These are phyloP conservation scores for Xyrauchen texanus DNA, from an alignment of 2,113 vertebrate genomes.

Conservation along the genomic window DNA sequence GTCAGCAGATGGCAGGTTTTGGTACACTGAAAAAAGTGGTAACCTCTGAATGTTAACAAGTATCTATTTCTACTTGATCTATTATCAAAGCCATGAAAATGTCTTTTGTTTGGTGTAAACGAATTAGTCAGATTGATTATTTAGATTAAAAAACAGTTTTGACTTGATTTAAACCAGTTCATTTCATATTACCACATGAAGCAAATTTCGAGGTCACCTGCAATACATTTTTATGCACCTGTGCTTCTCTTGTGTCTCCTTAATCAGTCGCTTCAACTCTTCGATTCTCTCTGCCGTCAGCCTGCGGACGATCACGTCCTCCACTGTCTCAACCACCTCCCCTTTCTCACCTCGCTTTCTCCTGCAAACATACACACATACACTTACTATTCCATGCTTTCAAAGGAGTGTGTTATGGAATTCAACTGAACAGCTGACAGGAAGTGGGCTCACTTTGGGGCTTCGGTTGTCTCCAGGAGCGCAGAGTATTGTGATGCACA, in stretches of 20 bases:
- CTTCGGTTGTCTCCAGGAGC: conserved; percentile 91
- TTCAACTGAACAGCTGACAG: background rate
- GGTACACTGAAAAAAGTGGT: no score
- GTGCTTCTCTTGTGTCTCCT: conserved; percentile 93
- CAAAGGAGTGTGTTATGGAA: background rate
- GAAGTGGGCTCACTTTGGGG: conserved; percentile 85
- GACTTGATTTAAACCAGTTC: no score
- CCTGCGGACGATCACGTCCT: conserved; percentile 93
- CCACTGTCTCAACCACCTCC: conserved; percentile 94
- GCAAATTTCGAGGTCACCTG: no score
- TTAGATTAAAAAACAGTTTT: no score
- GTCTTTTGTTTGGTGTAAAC: background rate
- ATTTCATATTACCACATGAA: no score
- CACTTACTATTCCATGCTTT: background rate
- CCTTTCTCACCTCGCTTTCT: conserved; percentile 94
- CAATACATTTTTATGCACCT: conserved; percentile 70
- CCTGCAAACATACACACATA: conserved; percentile 68
- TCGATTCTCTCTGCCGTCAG: conserved; percentile 91
- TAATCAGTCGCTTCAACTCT: conserved; percentile 90
- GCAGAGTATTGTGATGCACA: conserved; percentile 87
- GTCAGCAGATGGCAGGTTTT: background rate
- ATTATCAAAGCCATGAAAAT: no score
- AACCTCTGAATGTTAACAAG: no score
- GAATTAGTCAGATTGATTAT: background rate
- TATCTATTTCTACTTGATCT: no score